A percentile compares a stretch with the other conserved stretches of the same genome.
Evolutionary conservation across 2,113 vertebrate species (phyloP).

Genomic region (Origma solitaria): DNA sequence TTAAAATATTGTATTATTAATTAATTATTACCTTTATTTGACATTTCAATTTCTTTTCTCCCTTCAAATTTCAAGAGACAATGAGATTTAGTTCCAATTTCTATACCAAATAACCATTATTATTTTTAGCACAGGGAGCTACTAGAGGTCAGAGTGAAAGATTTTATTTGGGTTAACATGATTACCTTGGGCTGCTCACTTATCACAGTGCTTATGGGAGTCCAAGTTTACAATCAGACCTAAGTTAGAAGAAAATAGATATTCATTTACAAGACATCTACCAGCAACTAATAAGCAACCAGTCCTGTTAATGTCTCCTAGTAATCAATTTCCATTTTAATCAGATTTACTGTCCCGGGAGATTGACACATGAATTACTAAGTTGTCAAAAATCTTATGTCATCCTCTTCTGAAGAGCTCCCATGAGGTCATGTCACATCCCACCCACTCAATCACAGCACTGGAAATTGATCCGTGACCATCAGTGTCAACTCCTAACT

Average conservation of each 20-base stretch:
- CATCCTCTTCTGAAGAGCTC: background rate
- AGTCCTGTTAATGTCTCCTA: background rate
- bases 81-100: background rate
- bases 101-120: background rate
- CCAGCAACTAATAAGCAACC: background rate
- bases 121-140: background rate
- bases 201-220: background rate
- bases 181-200: background rate
- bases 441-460: background rate
- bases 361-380: background rate
- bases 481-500: background rate
- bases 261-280: background rate
- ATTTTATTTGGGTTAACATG: background rate
- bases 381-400: background rate
- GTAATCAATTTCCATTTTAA: background rate
- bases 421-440: background rate
- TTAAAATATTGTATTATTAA: background rate
- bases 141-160: background rate
- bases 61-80: background rate
- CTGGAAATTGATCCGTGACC: background rate
- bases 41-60: background rate
- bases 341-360: background rate
- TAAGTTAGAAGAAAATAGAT: background rate
- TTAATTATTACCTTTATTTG: background rate
- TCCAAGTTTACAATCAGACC: background rate